These are phyloP conservation scores for Addax nasomaculatus DNA, from an alignment of 2,113 vertebrate genomes.

Conservation along the genomic window DNA sequence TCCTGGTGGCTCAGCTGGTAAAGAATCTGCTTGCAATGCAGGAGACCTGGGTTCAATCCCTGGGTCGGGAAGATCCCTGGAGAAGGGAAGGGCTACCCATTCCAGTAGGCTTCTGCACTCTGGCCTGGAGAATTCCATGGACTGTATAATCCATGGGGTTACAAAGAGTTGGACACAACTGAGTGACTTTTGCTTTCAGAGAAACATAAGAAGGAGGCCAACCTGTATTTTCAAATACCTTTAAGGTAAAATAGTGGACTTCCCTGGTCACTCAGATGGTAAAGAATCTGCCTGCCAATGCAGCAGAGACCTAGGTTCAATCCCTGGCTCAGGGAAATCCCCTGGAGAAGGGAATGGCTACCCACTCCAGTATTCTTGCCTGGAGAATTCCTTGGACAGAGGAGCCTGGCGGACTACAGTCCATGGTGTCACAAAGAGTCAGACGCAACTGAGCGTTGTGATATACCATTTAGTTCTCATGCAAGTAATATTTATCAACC, in stretches of 20 bases:
- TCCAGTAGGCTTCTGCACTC: background rate
- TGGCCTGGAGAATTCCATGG: background rate
- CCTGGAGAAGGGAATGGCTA: background rate
- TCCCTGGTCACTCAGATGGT: background rate
- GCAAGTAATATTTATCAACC: background rate
- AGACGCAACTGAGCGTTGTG: rapidly evolving
- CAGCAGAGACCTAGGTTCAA: background rate
- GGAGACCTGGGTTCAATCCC: background rate
- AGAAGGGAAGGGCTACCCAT: background rate
- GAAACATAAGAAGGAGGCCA: background rate
- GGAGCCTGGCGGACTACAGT: background rate
- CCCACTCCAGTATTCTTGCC: background rate
- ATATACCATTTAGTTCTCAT: background rate
- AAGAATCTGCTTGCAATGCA: background rate
- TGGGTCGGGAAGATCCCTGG: background rate
- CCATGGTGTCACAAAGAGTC: background rate
- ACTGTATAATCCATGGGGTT: background rate
- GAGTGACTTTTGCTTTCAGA: background rate
- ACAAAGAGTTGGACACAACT: background rate
- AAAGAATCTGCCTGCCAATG: background rate
- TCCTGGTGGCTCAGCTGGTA: background rate
- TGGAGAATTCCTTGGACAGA: background rate
- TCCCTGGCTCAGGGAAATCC: background rate
- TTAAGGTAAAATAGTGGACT: background rate
- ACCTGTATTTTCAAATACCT: background rate